phyloP scores from a whole-genome alignment of 2,888 invertebrate species.

The Aphodius sticticus region DNA sequence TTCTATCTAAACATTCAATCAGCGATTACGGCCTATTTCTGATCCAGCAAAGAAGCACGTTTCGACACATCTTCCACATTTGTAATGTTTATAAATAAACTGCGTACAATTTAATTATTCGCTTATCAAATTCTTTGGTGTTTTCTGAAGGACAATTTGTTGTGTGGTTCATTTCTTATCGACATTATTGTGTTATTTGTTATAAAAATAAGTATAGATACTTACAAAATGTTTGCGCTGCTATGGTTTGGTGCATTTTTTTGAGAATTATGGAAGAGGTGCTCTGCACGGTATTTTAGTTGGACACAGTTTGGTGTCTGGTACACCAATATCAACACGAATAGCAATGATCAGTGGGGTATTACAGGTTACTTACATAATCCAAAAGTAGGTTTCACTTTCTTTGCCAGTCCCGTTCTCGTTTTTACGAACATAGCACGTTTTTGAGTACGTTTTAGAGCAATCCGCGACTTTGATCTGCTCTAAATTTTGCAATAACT shows the following conservation, averaged over 20 bases:
- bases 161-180: neutral
- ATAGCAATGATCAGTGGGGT: slow-evolving; percentile 12
- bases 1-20: neutral
- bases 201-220: neutral
- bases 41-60: neutral
- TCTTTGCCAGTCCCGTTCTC: slow-evolving; percentile 44
- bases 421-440: slow-evolving; percentile 9
- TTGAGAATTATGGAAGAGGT: neutral
- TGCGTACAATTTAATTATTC: neutral
- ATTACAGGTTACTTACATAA: slow-evolving; percentile 46
- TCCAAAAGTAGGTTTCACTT: slow-evolving; percentile 52
- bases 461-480: slow-evolving; percentile 12
- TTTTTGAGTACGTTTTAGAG: neutral
- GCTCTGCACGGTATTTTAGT: neutral
- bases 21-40: neutral
- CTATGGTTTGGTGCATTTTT: neutral
- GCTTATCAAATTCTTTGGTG: too few species aligned
- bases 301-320: neutral
- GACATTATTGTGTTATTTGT: neutral
- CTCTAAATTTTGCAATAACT: slow-evolving; percentile 20
- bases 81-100: neutral
- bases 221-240: neutral
- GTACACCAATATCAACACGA: slow-evolving; percentile 5
- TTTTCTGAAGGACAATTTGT: neutral
- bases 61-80: neutral